phyloP scores from a whole-genome alignment of 2,797 vertebrate species.

The Sebastolobus alascanus region DNA sequence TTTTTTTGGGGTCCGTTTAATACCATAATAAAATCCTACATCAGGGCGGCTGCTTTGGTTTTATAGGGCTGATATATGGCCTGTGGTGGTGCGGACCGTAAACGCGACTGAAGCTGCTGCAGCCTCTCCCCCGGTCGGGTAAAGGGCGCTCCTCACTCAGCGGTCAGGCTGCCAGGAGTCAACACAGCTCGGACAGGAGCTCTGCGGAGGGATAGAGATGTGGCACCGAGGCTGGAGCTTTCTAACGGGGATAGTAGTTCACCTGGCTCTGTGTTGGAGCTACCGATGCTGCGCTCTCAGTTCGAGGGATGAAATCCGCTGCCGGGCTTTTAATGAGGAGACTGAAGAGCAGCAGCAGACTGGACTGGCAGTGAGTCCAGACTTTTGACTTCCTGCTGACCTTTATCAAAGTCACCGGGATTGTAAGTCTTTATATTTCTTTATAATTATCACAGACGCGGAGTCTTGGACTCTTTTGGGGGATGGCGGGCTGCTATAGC shows the following conservation, averaged over 20 bases:
- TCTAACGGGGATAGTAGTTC: background rate
- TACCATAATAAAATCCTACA: constrained; percentile 90
- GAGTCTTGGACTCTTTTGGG: constrained; percentile 36
- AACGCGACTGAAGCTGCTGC: constrained; percentile 64
- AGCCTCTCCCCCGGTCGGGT: constrained; percentile 57
- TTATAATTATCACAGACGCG: constrained; percentile 46
- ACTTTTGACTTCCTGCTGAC: constrained; percentile 56
- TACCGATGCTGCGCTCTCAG: background rate
- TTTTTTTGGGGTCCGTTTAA: constrained; percentile 83
- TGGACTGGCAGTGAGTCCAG: constrained; percentile 24
- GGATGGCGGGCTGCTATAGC: constrained; percentile 11
- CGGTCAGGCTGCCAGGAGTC: constrained; percentile 50
- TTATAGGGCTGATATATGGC: constrained; percentile 91
- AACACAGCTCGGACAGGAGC: constrained; percentile 38
- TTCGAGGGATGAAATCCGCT: constrained; percentile 11
- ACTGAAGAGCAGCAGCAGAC: constrained; percentile 28
- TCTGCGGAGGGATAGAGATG: background rate
- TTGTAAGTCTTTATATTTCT: constrained; percentile 60
- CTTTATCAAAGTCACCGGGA: constrained; percentile 56
- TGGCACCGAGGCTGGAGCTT: background rate
- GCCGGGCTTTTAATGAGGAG: constrained; percentile 33
- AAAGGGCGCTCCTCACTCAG: constrained; percentile 58
- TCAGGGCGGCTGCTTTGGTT: constrained; percentile 86
- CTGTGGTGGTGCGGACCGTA: constrained; percentile 82
- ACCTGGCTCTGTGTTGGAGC: constrained; percentile 1